Conservation (phyloP, 2,113 vertebrate species). For the Fregata magnificens region DNA sequence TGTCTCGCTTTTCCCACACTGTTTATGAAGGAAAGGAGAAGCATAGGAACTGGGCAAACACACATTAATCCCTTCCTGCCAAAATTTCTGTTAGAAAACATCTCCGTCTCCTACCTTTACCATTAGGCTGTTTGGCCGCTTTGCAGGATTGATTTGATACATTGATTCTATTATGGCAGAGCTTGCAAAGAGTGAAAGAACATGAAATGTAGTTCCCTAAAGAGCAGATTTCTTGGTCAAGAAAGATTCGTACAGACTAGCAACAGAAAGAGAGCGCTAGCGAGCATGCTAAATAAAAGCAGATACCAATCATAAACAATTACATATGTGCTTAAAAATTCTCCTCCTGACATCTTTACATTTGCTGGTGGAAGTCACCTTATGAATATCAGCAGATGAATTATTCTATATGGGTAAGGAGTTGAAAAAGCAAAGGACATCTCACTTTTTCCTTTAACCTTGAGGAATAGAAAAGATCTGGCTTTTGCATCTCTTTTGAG, state of each 20-base stretch:
- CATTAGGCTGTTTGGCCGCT: not conserved
- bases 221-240: constrained; percentile 41
- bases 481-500: constrained; percentile 63
- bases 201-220: constrained; percentile 54
- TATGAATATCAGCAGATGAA: constrained; percentile 74
- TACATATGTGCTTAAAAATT: constrained; percentile 65
- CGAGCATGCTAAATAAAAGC: constrained; percentile 71
- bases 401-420: constrained; percentile 72
- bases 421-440: constrained; percentile 73
- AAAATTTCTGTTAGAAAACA: constrained; percentile 16
- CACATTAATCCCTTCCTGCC: constrained; percentile 24
- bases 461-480: constrained; percentile 71
- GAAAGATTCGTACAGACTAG: not conserved
- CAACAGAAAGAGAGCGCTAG: constrained; percentile 25
- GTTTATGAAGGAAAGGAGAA: not conserved
- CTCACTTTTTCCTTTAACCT: constrained; percentile 77
- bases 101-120: not conserved
- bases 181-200: constrained; percentile 48
- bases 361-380: constrained; percentile 71
- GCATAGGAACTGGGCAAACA: not conserved
- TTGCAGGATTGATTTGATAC: constrained; percentile 52
- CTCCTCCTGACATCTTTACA: constrained; percentile 60
- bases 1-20: not conserved
- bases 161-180: constrained; percentile 58
- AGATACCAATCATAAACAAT: constrained; percentile 75